Percentiles rank a stretch among this genome's conserved stretches.
Conservation (phyloP, 2,797 vertebrate genomes). For the Eleutherodactylus coqui region DNA sequence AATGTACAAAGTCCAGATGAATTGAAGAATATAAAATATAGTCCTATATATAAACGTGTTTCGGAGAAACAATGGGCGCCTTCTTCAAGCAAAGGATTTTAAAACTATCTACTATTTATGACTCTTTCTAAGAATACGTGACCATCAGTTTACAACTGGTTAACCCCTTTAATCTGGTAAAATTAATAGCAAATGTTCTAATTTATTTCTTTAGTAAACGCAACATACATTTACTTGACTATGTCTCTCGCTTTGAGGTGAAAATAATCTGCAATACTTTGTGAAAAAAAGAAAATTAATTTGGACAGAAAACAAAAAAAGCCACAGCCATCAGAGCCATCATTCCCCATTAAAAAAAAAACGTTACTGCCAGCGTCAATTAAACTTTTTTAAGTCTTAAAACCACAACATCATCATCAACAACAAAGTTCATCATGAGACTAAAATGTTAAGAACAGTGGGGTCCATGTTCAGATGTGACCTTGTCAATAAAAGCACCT, state of each 20-base stretch:
- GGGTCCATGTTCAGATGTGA: slow-evolving; percentile 59
- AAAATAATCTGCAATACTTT: not conserved
- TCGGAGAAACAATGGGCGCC: no score
- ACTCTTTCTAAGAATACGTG: no score
- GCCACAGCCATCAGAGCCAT: not conserved
- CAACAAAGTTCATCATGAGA: slow-evolving; percentile 32
- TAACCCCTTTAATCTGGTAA: no score
- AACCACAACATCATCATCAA: slow-evolving; percentile 31
- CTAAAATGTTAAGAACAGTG: slow-evolving; percentile 37
- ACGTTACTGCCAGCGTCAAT: slow-evolving; percentile 45
- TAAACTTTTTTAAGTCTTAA: not conserved
- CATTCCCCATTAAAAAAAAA: not conserved
- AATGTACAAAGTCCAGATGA: no score
- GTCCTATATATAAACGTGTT: no score
- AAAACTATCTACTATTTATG: no score
- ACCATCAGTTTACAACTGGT: no score
- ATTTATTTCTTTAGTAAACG: not conserved
- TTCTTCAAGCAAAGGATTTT: no score
- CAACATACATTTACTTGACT: not conserved
- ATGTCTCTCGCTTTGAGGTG: not conserved
- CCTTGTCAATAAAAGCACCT: slow-evolving; percentile 54
- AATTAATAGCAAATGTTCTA: not conserved
- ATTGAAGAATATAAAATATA: no score
- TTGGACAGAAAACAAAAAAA: slow-evolving; percentile 32
- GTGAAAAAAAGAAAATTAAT: not conserved